A percentile compares a stretch with the other conserved stretches of the same genome.
Conservation (phyloP, 1,140 invertebrate genomes). For the Drosophila rhopaloa region DNA sequence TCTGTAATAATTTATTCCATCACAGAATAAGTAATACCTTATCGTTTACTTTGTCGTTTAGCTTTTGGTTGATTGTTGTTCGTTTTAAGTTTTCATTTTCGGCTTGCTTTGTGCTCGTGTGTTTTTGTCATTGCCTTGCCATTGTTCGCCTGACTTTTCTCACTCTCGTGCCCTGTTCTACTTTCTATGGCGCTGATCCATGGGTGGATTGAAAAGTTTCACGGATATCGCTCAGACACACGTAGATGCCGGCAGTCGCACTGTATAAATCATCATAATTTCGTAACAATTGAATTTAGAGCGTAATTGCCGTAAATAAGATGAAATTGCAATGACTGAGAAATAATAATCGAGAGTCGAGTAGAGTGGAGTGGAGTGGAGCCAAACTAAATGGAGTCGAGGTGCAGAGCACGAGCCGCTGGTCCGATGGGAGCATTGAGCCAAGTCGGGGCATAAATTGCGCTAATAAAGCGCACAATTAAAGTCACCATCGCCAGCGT, state of each 20-base stretch:
- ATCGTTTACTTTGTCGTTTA: conserved; percentile 21
- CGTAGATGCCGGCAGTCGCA: conserved; percentile 7
- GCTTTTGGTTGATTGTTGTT: conserved; percentile 37
- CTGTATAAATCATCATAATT: conserved; percentile 64
- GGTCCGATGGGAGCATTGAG: conserved; percentile 49
- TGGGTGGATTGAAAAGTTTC: conserved; percentile 64
- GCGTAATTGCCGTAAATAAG: conserved; percentile 72
- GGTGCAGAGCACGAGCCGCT: conserved; percentile 35
- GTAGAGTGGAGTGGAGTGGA: conserved; percentile 15
- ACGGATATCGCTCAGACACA: conserved; percentile 19
- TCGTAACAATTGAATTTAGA: conserved; percentile 78
- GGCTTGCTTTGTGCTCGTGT: conserved; percentile 27
- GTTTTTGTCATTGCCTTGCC: conserved; percentile 41
- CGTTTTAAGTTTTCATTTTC: conserved; percentile 40
- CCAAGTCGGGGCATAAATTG: conserved; percentile 73
- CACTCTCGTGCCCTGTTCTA: conserved; percentile 67
- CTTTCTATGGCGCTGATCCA: conserved; percentile 63
- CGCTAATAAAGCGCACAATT: conserved; percentile 81
- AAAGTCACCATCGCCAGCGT: conserved; percentile 42
- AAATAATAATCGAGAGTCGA: conserved; percentile 70
- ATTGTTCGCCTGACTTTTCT: conserved; percentile 45
- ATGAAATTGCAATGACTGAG: conserved; percentile 65
- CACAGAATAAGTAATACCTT: neutral
- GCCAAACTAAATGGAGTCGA: conserved; percentile 25
- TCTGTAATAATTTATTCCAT: no score